These are phyloP conservation scores for Trididemnum miniatum DNA, from an alignment of 23 tunicate genomes.

Conservation along the genomic window DNA sequence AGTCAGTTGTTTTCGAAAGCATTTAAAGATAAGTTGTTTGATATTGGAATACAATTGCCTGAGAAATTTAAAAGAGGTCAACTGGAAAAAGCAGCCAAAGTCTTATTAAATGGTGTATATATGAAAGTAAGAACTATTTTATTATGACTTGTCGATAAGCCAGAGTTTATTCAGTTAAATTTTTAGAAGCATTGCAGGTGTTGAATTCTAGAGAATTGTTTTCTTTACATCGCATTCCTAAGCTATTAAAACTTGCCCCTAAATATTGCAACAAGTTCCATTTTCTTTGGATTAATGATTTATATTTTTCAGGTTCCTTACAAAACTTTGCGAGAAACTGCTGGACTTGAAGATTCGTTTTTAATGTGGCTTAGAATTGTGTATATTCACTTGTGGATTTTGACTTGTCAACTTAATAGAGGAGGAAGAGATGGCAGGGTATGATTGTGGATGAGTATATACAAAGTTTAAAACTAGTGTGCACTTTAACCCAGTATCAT, in stretches of 20 bases:
- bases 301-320: constrained; percentile 45
- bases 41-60: constrained; percentile 8
- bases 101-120: constrained; percentile 60
- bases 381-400: constrained; percentile 70
- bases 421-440: constrained; percentile 82
- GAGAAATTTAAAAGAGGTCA: constrained; percentile 31
- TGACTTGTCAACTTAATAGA: constrained; percentile 34
- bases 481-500: no score
- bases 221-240: no score
- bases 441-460: not conserved
- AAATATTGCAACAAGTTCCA: no score
- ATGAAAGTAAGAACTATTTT: constrained; percentile 43
- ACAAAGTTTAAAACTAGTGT: no score
- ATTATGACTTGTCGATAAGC: no score
- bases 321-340: constrained; percentile 38
- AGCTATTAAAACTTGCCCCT: no score
- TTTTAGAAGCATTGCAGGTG: no score
- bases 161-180: no score
- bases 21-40: not conserved
- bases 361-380: constrained; percentile 60
- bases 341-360: constrained; percentile 76
- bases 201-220: no score
- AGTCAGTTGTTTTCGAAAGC: no score
- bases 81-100: constrained; percentile 42
- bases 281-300: no score